A percentile compares a stretch with the other conserved stretches of the same genome.
Evolutionary conservation across 2,113 vertebrate genomes (phyloP).

Genomic region (Dinomys branickii): DNA sequence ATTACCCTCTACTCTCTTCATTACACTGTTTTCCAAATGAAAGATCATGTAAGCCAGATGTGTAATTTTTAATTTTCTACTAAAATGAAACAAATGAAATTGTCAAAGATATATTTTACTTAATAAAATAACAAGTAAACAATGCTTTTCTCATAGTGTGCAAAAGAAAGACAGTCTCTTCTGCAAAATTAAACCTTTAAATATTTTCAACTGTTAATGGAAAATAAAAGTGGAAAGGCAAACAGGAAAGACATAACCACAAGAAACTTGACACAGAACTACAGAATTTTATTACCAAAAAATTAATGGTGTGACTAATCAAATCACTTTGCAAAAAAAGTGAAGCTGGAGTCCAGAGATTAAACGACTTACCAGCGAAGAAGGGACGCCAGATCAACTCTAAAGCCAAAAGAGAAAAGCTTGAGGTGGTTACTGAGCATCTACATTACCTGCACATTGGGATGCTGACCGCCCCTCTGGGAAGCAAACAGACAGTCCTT

Average conservation of each 20-base stretch:
- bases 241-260: background rate
- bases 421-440: background rate
- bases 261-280: background rate
- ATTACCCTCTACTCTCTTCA: background rate
- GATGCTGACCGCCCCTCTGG: conserved; percentile 79
- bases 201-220: background rate
- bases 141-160: background rate
- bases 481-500: conserved; percentile 87
- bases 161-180: conserved; percentile 19
- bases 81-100: conserved; percentile 4
- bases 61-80: background rate
- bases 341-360: background rate
- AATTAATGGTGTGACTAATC: background rate
- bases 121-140: background rate
- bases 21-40: background rate
- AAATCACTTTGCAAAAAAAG: background rate
- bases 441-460: conserved; percentile 89
- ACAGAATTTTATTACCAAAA: background rate
- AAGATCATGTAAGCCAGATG: background rate
- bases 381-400: background rate
- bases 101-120: background rate
- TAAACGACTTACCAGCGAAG: background rate
- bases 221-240: conserved; percentile 1
- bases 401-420: background rate
- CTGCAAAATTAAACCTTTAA: conserved; percentile 25